A percentile compares a stretch with the other conserved stretches of the same genome.
Evolutionary conservation across 2,797 vertebrate species (phyloP).

Genomic region (Phrynocephalus forsythii): DNA sequence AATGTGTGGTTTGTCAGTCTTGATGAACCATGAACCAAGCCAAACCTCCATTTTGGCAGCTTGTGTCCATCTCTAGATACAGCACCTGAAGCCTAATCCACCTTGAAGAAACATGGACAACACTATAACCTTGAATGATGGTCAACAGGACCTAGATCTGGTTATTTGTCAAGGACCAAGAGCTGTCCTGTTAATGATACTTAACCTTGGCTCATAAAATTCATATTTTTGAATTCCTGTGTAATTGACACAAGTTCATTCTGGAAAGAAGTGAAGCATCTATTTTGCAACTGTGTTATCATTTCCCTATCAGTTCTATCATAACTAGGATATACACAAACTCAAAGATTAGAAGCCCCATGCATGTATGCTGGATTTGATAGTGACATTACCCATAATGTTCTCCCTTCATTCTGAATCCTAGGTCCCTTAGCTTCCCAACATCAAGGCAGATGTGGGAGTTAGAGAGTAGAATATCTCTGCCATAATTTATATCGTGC

Average conservation of each 20-base stretch:
- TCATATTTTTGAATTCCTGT: not conserved
- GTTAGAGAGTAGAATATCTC: not conserved
- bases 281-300: not conserved
- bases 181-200: not conserved
- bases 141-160: not conserved
- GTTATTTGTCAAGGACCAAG: not conserved
- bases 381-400: not conserved
- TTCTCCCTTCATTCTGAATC: not conserved
- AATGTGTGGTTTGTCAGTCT: no score
- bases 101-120: not conserved
- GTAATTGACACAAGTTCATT: not conserved
- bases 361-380: not conserved
- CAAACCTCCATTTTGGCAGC: no score
- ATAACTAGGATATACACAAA: not conserved
- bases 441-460: not conserved
- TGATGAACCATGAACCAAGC: no score
- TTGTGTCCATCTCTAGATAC: not conserved
- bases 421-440: not conserved
- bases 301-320: not conserved
- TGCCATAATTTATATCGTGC: slow-evolving; percentile 44
- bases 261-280: not conserved
- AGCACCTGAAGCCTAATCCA: not conserved
- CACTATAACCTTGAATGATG: not conserved
- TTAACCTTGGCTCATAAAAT: not conserved
- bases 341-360: not conserved